A percentile compares a stretch with the other conserved stretches of the same genome.
Conservation (phyloP, 2,797 vertebrate genomes). For the Toxotes lorentzi region DNA sequence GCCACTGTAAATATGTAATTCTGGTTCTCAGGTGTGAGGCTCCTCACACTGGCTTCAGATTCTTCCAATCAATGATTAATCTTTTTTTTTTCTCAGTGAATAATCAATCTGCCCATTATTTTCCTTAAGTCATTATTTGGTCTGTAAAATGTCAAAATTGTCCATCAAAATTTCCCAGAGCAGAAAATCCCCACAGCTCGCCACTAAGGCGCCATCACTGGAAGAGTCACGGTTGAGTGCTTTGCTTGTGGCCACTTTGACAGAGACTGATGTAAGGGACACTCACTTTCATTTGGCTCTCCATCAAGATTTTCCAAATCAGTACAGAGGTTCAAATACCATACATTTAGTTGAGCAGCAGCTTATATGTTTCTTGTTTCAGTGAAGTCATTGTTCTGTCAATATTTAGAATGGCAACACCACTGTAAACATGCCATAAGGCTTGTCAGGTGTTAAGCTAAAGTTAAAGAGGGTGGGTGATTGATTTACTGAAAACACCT, state of each 20-base stretch:
- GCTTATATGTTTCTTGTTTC: slow-evolving; percentile 82
- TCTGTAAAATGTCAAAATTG: neutral
- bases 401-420: slow-evolving; percentile 85
- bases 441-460: slow-evolving; percentile 46
- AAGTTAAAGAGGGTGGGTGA: slow-evolving; percentile 41
- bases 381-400: slow-evolving; percentile 80
- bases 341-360: slow-evolving; percentile 42
- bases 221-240: neutral
- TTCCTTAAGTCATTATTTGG: neutral
- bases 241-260: slow-evolving; percentile 14
- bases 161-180: neutral
- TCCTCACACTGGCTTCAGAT: neutral
- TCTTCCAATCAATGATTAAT: neutral
- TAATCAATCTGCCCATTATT: neutral
- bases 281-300: slow-evolving; percentile 2
- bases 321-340: neutral
- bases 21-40: slow-evolving; percentile 42
- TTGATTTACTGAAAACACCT: slow-evolving; percentile 77
- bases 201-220: slow-evolving; percentile 16
- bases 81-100: neutral
- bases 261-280: neutral
- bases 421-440: slow-evolving; percentile 28
- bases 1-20: slow-evolving; percentile 43
- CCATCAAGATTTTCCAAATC: slow-evolving; percentile 21
- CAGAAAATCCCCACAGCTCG: slow-evolving; percentile 15